Evolutionary conservation across 2,797 vertebrate species (phyloP).

Genomic region (Coreius guichenoti): DNA sequence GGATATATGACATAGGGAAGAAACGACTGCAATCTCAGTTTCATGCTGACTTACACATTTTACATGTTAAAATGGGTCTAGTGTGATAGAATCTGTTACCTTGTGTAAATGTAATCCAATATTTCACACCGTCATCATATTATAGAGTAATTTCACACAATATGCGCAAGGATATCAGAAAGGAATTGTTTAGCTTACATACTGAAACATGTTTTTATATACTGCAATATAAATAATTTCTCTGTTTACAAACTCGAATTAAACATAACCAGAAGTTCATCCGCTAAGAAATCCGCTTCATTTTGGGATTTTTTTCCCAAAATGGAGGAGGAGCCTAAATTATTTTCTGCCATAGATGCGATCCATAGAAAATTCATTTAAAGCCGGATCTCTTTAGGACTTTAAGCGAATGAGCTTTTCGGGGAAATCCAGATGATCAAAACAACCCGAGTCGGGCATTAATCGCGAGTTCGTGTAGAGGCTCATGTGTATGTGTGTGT

Average conservation of each 20-base stretch:
- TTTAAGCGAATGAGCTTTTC: not conserved
- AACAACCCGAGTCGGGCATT: not conserved
- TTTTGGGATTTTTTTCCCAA: too few relatives aligned
- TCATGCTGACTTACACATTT: not conserved
- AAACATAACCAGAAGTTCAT: not conserved
- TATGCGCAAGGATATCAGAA: not conserved
- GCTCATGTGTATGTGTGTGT: not conserved
- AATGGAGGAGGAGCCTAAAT: not conserved
- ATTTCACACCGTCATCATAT: not conserved
- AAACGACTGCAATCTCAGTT: not conserved
- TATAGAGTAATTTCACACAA: not conserved
- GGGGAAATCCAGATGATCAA: not conserved
- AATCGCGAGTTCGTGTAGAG: not conserved
- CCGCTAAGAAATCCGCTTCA: too few relatives aligned
- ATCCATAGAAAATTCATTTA: not conserved
- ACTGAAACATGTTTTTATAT: not conserved
- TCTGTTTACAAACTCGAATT: not conserved
- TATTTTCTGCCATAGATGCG: not conserved
- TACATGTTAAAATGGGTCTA: not conserved
- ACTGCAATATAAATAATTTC: not conserved
- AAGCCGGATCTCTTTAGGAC: not conserved
- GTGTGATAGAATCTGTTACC: not conserved
- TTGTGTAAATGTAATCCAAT: not conserved
- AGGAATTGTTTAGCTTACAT: not conserved
- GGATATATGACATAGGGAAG: not conserved